phyloP scores from a whole-genome alignment of 2,797 vertebrate genomes.

The Echiichthys vipera region DNA sequence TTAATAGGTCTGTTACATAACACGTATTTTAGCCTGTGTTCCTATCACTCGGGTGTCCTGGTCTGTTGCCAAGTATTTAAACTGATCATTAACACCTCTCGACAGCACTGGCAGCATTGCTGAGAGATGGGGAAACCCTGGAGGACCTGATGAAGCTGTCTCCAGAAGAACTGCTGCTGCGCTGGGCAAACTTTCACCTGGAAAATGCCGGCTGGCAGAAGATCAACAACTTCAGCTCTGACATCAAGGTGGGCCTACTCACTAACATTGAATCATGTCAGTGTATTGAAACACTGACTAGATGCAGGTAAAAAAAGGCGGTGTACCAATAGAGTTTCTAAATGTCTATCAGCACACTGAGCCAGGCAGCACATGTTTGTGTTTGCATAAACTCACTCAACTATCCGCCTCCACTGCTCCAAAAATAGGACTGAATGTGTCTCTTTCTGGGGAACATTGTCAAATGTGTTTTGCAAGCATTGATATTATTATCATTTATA shows the following conservation, averaged over 20 bases:
- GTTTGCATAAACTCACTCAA: conserved; percentile 41
- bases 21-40: background rate
- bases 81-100: conserved; percentile 28
- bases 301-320: background rate
- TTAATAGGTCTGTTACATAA: background rate
- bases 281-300: conserved; percentile 10
- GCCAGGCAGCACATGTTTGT: conserved; percentile 11
- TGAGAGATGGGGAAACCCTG: conserved; percentile 94
- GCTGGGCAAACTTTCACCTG: conserved; percentile 98
- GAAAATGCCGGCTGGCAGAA: conserved; percentile 92
- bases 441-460: background rate
- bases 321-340: no score
- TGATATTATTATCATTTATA: no score
- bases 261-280: background rate
- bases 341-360: conserved; percentile 32
- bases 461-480: background rate
- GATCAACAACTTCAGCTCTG: conserved; percentile 94
- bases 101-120: conserved; percentile 92
- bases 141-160: conserved; percentile 98
- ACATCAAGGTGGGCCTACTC: conserved; percentile 90
- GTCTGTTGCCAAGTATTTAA: conserved; percentile 28
- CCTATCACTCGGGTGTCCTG: background rate
- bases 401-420: conserved; percentile 15
- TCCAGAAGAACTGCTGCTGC: conserved; percentile 94
- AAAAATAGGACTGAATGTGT: conserved; percentile 16